Evolutionary conservation across 2,113 vertebrate species (phyloP), one percentile per base, ranked within the genome.

Genomic region (Xenopus laevis): DNA sequence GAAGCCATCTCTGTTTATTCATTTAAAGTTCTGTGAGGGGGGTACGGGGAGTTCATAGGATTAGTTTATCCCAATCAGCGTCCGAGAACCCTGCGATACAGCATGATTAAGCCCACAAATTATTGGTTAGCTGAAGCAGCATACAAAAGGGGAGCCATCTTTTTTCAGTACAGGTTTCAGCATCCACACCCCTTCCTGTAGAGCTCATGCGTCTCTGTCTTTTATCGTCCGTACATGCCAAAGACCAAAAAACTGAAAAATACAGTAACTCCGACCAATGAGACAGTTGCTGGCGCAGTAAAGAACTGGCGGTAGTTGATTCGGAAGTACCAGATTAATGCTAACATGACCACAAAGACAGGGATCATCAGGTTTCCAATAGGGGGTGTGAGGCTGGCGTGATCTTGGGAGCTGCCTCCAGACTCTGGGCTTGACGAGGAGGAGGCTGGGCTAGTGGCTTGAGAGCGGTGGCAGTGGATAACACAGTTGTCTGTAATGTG

Each of bases 241-340:
- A 99, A 97, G 71, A 93, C 91, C 79, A 98, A 89, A 83, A 97
- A 95, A 85, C 94, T 96, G 87, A 97, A 95, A 81, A 97, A 96
- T 58, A 96, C 88, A 0, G 95, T 98, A 87, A 96, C 93, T 1
- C 95, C 94, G 65, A 96, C 92, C 27, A 98, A 85, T 62, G 96
- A 98, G 83, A 96, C 87, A 2, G 96, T 96, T 78, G 96, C 96
- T 0, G 96, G 96, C 0, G 94, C 95, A 0, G 94, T 97, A 89
- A 99, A 98, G 72, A 98, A 93, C 89, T 98, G 97, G 65, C 95
- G 92, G 89, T 98, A 97, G 81, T 95, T 95, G 89, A 98, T 91
- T 23, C 96, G 94, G 80, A 97, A 96, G 81, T 97, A 99, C 96
- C 96, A 98, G n/a, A 95, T 87, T 10, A 95, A 89, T 0, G 94